Base-by-base conservation (phyloP, 1,140 invertebrate species). In the Leptopilina clavipes region DNA sequence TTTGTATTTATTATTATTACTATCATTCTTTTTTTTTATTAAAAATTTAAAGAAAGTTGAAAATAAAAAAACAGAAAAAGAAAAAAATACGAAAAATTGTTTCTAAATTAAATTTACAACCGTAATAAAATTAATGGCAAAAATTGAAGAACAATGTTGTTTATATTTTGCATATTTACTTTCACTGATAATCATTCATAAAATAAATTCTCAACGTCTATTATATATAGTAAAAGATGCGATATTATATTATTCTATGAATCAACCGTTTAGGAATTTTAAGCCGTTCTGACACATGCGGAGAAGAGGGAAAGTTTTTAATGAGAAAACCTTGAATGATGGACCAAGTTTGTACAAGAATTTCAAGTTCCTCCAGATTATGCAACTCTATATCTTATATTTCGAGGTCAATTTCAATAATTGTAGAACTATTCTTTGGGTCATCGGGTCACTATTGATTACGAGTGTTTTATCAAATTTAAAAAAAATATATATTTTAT, bases 371-470 rank as follows among this genome's bases (percentile, higher is more conserved):
- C 19, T 65, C 11, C 11, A 25, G 22, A 65, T 65, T 31, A 12
- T n/a, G 14, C 59, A 31, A 31, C 19, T 31, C 14, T 3, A 31
- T 31, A 5, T 31, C n/a, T 74, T 74, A 37, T 65, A 56, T 70
- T 74, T 74, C 37, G 37, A 65, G 73, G 73, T 65, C 17, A 74
- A 59, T 56, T 65, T 74, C 54, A 2, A 37, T 19, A 22, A 45
- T 40, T 70, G 8, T 40, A 40, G 5, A 31, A 31, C 25, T 44
- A 43, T 56, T 48, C 73, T 74, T 65, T 65, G 54, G 73, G 56
- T 70, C 17, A 74, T 74, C 73, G 56, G 56, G 56, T 43, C 73
- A 59, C 7, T 5, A 31, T 31, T 31, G 25, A 2, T 31, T 31
- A 31, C n/a, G n/a, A n/a, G n/a, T n/a, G n/a, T n/a, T n/a, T n/a